Evolutionary conservation across 2,797 vertebrate species (phyloP), one percentile per base, ranked within the genome.

Genomic region (Hippocampus kuda): DNA sequence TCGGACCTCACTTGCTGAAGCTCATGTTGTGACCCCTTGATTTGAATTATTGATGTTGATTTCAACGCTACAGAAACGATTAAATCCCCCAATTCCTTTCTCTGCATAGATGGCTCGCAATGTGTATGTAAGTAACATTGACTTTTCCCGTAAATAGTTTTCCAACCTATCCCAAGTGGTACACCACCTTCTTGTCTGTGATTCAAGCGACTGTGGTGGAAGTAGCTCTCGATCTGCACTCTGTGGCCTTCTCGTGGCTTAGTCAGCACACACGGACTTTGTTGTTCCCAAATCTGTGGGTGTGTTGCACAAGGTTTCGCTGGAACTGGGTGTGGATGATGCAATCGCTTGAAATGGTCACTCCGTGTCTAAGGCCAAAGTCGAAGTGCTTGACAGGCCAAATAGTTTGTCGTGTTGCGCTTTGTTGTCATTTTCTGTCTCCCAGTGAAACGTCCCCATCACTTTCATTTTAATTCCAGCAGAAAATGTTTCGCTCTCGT

Each of bases 111-210:
- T 88, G 79, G 77, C 83, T 57, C 81, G 46, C 68, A 85, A 80
- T 73, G 72, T 90, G 71, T 90, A 90, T 85, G 89, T 91, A 88
- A 91, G 89, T 91, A 90, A 79, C 26, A 20, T 67, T 71, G 34
- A 77, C 70, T 46, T 42, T 34, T 66, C 60, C 27, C 61, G 34
- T 51, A 30, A 57, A 27, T 56, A 49, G 70, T 77, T 75, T 80
- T 69, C 73, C 72, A 77, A 69, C 66, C 66, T 72, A 51, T 78
- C 56, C 67, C 56, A 30, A 13, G 54, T 68, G 34, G 38, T 38
- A 18, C 53, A 27, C 51, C 38, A 27, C 26, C 16, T 27, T 27
- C 34, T 60, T 54, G 67, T 80, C 66, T 78, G 72, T 71, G 79
- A 48, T 68, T 68, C 30, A 56, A 9, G 56, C 66, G 27, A 3